These are phyloP conservation scores for Prenolepis imparis DNA, from an alignment of 2,888 invertebrate species.

Conservation along the genomic window DNA sequence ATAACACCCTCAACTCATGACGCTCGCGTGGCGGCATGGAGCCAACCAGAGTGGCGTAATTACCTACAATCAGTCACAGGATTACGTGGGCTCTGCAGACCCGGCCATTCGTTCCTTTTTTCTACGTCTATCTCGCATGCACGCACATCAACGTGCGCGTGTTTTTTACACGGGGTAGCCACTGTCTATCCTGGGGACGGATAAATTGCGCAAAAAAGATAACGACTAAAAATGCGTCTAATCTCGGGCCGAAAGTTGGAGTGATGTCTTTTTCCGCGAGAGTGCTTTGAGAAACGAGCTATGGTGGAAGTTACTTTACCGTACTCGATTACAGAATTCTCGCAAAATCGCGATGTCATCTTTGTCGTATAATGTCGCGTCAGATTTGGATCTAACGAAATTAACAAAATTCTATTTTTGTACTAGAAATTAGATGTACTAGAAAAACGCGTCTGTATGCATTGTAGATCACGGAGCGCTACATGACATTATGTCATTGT, in stretches of 20 bases:
- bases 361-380: neutral
- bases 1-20: slow-evolving; percentile 66
- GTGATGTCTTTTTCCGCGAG: slow-evolving; percentile 24
- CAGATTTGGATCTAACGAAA: neutral
- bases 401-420: neutral
- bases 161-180: slow-evolving; percentile 44
- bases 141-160: slow-evolving; percentile 52
- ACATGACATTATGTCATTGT: slow-evolving; percentile 24
- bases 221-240: slow-evolving; percentile 52
- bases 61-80: slow-evolving; percentile 75
- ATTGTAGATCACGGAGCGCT: slow-evolving; percentile 9
- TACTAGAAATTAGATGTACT: too few relatives aligned
- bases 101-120: slow-evolving; percentile 55
- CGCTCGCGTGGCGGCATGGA: slow-evolving; percentile 67
- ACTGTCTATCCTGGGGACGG: slow-evolving; percentile 21
- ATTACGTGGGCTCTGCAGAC: slow-evolving; percentile 69
- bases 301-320: neutral
- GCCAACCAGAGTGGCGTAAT: slow-evolving; percentile 68
- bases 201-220: slow-evolving; percentile 52
- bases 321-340: neutral
- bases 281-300: slow-evolving; percentile 19
- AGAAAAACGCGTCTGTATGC: neutral
- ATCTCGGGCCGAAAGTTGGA: slow-evolving; percentile 44
- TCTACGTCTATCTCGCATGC: slow-evolving; percentile 64
- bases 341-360: neutral